phyloP scores from a whole-genome alignment of 2,888 invertebrate genomes.

The Lasioglossum morio region DNA sequence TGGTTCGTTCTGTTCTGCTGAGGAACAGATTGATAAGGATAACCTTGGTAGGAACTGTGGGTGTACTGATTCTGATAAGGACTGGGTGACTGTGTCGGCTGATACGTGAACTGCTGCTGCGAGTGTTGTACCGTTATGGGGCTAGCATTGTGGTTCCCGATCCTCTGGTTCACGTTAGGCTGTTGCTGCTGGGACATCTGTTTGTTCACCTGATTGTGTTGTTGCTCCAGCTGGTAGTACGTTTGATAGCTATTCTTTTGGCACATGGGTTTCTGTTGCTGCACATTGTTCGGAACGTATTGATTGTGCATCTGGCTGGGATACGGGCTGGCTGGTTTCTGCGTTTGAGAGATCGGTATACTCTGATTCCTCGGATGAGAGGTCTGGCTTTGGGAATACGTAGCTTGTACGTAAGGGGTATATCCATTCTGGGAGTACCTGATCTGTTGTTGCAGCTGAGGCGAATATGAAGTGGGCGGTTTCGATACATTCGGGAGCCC shows the following conservation, averaged over 20 bases:
- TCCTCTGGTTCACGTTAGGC: conserved; percentile 77
- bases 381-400: conserved; percentile 78
- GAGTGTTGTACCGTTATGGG: conserved; percentile 81
- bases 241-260: conserved; percentile 77
- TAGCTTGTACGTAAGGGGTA: conserved; percentile 64
- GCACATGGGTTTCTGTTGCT: conserved; percentile 66
- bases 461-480: conserved; percentile 73
- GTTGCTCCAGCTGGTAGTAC: conserved; percentile 82
- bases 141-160: conserved; percentile 78
- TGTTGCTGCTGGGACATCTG: conserved; percentile 80
- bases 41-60: conserved; percentile 75
- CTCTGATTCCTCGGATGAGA: conserved; percentile 78
- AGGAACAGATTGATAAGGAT: conserved; percentile 77
- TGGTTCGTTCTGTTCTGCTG: conserved; percentile 78
- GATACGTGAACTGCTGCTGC: conserved; percentile 77
- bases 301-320: conserved; percentile 78
- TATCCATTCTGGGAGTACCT: conserved; percentile 81
- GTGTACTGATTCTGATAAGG: conserved; percentile 78
- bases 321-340: conserved; percentile 82
- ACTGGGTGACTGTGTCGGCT: conserved; percentile 77
- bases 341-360: conserved; percentile 77
- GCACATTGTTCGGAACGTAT: conserved; percentile 74
- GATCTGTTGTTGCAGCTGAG: conserved; percentile 78
- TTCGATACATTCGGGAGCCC: conserved; percentile 60
- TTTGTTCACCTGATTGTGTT: conserved; percentile 83